These are phyloP conservation scores for Leptonema lineaticorne DNA, from an alignment of 1,140 invertebrate genomes.

Conservation along the genomic window DNA sequence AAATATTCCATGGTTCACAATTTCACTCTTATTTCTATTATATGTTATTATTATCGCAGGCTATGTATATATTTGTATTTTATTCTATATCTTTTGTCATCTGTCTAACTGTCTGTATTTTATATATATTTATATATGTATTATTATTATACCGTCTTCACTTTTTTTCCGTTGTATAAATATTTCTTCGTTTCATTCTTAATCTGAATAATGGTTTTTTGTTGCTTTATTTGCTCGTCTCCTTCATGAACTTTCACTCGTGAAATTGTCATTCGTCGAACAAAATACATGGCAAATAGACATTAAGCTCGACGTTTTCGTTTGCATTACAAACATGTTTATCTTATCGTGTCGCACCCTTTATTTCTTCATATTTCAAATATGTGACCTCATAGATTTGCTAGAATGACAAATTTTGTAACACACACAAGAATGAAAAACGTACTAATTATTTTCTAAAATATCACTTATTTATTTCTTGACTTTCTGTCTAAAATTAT, in stretches of 20 bases:
- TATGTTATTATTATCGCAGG: too few relatives aligned
- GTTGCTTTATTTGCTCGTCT: background rate
- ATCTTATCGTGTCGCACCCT: conserved; percentile 4
- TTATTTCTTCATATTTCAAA: too few relatives aligned
- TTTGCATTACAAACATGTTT: conserved; percentile 7
- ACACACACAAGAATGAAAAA: background rate
- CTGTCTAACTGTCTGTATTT: too few relatives aligned
- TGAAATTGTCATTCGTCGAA: conserved; percentile 4
- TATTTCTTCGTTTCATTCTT: background rate
- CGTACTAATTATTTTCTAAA: background rate
- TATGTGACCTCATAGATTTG: background rate
- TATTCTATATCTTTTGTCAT: too few relatives aligned
- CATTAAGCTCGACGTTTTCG: conserved; percentile 17
- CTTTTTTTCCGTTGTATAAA: background rate
- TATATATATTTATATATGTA: too few relatives aligned
- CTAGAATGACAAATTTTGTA: background rate
- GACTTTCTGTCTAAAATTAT: too few relatives aligned
- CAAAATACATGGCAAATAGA: conserved; percentile 6
- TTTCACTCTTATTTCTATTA: too few relatives aligned
- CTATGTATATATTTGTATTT: too few relatives aligned
- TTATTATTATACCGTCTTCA: too few relatives aligned
- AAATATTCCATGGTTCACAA: too few relatives aligned
- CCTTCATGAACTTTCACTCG: conserved; percentile 1
- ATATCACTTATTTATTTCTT: too few relatives aligned
- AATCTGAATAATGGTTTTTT: too few relatives aligned